phyloP scores from a whole-genome alignment of 2,888 invertebrate genomes.

The Autographa gamma region DNA sequence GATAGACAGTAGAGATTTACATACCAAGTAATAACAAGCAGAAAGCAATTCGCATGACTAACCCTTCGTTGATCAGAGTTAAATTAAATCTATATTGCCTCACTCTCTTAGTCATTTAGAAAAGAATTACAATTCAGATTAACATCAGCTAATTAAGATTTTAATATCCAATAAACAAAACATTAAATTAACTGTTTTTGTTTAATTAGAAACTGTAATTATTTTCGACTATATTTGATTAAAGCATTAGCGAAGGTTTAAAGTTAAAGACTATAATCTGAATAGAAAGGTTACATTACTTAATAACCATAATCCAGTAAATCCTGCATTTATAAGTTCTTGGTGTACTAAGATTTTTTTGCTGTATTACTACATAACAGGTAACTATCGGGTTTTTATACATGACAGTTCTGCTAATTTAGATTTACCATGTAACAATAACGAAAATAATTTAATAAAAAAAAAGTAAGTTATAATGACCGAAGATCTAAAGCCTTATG shows the following conservation, averaged over 20 bases:
- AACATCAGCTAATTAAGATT: neutral
- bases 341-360: too few relatives aligned
- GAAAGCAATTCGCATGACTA: neutral
- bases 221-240: neutral
- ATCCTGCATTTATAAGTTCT: too few relatives aligned
- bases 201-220: neutral
- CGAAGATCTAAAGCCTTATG: neutral
- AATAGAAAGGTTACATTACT: too few relatives aligned
- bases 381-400: too few relatives aligned
- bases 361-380: too few relatives aligned
- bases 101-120: too few relatives aligned
- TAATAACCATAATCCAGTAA: too few relatives aligned
- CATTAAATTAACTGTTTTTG: neutral
- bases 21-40: neutral
- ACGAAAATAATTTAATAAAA: too few relatives aligned
- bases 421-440: too few relatives aligned
- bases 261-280: neutral
- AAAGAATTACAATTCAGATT: neutral
- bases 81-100: neutral
- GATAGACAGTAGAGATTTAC: too few relatives aligned
- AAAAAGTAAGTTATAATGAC: too few relatives aligned
- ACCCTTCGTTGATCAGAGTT: neutral
- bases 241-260: neutral
- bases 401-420: too few relatives aligned
- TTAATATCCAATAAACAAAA: neutral